Evolutionary conservation across 2,888 invertebrate genomes (phyloP).

Genomic region (Metellina segmentata): DNA sequence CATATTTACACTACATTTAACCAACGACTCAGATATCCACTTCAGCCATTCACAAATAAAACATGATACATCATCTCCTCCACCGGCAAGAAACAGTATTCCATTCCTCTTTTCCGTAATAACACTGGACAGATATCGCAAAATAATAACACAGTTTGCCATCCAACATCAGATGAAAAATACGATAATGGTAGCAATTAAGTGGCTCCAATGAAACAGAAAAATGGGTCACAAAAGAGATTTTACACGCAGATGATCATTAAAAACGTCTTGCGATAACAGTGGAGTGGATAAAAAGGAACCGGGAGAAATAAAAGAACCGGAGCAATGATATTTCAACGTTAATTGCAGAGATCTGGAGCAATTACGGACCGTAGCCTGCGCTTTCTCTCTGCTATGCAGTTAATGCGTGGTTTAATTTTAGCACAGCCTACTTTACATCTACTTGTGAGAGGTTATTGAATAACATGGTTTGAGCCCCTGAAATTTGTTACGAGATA

Average conservation of each 20-base stretch:
- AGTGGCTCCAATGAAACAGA: neutral
- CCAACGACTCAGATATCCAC: no score
- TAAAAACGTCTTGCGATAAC: neutral
- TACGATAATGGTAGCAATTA: neutral
- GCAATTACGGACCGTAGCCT: neutral
- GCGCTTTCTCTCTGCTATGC: neutral
- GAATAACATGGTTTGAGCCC: neutral
- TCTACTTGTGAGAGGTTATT: neutral
- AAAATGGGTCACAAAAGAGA: neutral
- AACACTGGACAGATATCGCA: neutral
- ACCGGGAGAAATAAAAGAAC: neutral
- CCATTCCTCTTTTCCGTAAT: neutral
- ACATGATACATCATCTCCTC: neutral
- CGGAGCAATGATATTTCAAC: neutral
- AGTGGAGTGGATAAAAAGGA: neutral
- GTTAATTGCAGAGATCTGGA: neutral
- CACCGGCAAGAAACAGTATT: neutral
- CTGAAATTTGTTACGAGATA: neutral
- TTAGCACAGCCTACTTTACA: neutral
- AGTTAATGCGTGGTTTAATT: neutral
- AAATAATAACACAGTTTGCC: neutral
- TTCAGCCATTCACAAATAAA: no score
- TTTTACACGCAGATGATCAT: neutral
- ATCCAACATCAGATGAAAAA: neutral
- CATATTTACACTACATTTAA: no score